These are phyloP conservation scores for Cephalopterus ornatus DNA, from an alignment of 2,113 vertebrate species.

Conservation along the genomic window DNA sequence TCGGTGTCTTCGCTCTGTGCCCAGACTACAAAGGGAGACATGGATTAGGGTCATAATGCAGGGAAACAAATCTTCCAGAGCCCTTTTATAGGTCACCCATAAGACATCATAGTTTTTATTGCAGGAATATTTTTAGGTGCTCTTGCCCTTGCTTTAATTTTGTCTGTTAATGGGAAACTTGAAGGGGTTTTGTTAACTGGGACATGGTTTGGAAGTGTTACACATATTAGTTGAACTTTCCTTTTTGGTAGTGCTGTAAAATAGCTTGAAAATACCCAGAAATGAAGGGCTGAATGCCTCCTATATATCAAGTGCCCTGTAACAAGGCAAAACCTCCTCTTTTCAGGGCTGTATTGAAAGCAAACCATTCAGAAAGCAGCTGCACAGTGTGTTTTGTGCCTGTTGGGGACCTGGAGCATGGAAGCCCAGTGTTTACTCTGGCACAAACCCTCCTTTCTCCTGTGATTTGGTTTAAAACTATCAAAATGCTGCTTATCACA, in stretches of 20 bases:
- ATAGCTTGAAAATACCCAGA: neutral
- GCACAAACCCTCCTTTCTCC: neutral
- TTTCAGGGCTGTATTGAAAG: neutral
- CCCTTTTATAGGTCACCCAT: neutral
- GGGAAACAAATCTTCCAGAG: neutral
- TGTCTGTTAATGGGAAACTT: neutral
- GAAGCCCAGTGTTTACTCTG: neutral
- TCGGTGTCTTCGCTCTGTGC: neutral
- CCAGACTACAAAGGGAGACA: neutral
- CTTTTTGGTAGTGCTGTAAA: neutral
- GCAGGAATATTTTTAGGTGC: conserved; percentile 27
- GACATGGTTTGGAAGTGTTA: neutral
- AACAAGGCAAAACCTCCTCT: accelerated
- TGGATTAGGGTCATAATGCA: neutral
- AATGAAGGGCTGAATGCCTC: neutral
- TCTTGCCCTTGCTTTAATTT: conserved; percentile 10
- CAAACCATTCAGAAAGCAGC: neutral
- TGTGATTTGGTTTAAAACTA: neutral
- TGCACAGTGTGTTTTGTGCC: neutral
- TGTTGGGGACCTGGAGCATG: neutral
- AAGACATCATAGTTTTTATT: neutral
- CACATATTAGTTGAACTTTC: neutral
- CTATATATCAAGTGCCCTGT: neutral
- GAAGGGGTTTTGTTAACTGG: neutral
- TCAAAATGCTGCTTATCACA: neutral